phyloP scores from a whole-genome alignment of 2,113 vertebrate genomes.

The Plestiodon gilberti region DNA sequence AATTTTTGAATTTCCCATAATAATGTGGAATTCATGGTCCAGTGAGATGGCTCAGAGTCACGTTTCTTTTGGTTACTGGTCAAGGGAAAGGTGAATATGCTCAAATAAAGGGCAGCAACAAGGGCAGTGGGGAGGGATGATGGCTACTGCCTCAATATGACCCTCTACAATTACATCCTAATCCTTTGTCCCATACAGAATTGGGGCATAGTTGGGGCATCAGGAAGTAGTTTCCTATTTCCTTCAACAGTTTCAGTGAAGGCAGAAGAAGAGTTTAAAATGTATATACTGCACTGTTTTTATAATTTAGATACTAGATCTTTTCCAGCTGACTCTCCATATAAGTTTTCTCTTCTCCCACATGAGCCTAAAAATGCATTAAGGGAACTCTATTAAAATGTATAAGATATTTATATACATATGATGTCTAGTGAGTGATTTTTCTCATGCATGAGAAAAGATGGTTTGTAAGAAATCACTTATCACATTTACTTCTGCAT shows the following conservation, averaged over 20 bases:
- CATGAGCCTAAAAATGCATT: background rate
- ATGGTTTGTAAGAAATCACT: background rate
- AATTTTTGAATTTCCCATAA: too few relatives aligned
- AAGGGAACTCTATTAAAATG: background rate
- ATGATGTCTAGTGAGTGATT: background rate
- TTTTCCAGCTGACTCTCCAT: background rate
- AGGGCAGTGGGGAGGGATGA: background rate
- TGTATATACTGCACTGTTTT: background rate
- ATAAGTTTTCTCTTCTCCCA: background rate
- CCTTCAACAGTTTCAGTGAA: background rate
- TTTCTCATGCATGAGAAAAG: background rate
- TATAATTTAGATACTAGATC: background rate
- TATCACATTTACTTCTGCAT: background rate
- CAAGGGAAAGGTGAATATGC: too few relatives aligned
- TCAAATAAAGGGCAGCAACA: background rate
- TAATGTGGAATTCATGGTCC: too few relatives aligned
- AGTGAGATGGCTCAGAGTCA: too few relatives aligned
- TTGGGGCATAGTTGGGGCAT: background rate
- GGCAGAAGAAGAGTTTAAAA: background rate
- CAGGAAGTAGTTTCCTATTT: background rate
- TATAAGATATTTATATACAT: background rate
- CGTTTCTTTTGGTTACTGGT: too few relatives aligned
- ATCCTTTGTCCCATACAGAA: background rate
- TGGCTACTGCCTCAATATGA: background rate
- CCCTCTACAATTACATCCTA: background rate